Evolutionary conservation across 2,113 vertebrate species (phyloP).

Genomic region (Balaenoptera acutorostrata): DNA sequence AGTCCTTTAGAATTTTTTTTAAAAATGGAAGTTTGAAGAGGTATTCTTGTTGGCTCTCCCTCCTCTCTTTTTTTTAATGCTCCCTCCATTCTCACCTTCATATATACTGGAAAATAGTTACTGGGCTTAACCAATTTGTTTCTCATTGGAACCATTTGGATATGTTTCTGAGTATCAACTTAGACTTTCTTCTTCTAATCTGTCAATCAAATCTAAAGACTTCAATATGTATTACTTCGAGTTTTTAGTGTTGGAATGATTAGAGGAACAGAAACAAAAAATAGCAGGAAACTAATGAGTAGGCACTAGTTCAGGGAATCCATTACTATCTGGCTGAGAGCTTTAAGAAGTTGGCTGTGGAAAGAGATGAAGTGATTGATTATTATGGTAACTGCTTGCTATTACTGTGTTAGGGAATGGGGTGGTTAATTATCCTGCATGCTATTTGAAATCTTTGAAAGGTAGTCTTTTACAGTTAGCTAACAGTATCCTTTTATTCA

Average conservation of each 20-base stretch:
- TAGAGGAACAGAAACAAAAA: slow-evolving; percentile 53
- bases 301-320: slow-evolving; percentile 31
- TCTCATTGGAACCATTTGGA: background rate
- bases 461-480: slow-evolving; percentile 5
- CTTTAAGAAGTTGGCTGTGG: slow-evolving; percentile 1
- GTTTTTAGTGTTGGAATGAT: slow-evolving; percentile 33
- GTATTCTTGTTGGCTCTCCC: background rate
- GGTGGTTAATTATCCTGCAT: slow-evolving; percentile 27
- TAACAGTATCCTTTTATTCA: slow-evolving; percentile 7
- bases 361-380: slow-evolving; percentile 41
- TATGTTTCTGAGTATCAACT: background rate
- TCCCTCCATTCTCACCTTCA: background rate
- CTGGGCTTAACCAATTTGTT: background rate
- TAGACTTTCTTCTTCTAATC: background rate
- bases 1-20: background rate
- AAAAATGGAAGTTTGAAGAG: background rate
- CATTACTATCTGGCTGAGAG: slow-evolving; percentile 9
- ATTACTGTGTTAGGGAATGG: background rate
- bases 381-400: background rate
- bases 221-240: background rate
- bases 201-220: background rate
- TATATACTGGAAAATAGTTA: background rate
- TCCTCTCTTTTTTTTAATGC: background rate
- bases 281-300: background rate
- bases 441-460: slow-evolving; percentile 34